Base-by-base conservation (phyloP, 2,113 vertebrate species). In the Nyctibius bracteatus region DNA sequence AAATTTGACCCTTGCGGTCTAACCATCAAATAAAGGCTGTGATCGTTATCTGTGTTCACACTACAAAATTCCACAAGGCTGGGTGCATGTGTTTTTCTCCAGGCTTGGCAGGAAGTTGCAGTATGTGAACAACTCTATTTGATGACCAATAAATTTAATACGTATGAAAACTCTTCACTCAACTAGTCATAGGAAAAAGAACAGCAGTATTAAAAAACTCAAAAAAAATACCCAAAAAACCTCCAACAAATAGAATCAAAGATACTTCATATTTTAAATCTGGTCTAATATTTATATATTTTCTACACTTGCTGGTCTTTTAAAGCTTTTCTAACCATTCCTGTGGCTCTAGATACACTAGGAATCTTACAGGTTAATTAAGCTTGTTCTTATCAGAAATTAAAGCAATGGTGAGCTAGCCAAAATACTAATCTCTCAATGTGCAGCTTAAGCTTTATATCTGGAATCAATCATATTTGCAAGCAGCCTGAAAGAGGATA, bases 301-400 rank as follows among this genome's bases (percentile, higher is more conserved):
- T 65, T 71, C 37, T 54, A 13, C 72, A 23, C 18, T 86, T 30
- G 1, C 22, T 27, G 10, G 49, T 6, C 41, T 16, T 85, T 88
- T 77, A 82, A 90, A 94, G 35, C 5, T 65, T 71, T 84, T 72
- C 22, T 81, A 88, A 41, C 18, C 8, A 31, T 65, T 92, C 13
- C 14, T 63, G 52, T 77, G 12, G 9, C 37, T 82, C 22, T 47
- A 81, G 33, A 61, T 65, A 75, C 25, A 22, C 14, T 25, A 35
- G 49, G 80, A 94, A 85, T 68, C 74, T 81, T 21, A 13, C 17
- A 88, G 49, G 65, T 74, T 94, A 92, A 95, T 96, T 92, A 93
- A 88, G 2, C 2, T 35, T 6, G 1, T 81, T 89, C 83, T 94
- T 96, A 93, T 96, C 95, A 95, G 55, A 63, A 92, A 79, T 65